Evolutionary conservation across 2,113 vertebrate genomes (phyloP), one percentile per base, ranked within the genome.

Genomic region (Turdus rufiventris): DNA sequence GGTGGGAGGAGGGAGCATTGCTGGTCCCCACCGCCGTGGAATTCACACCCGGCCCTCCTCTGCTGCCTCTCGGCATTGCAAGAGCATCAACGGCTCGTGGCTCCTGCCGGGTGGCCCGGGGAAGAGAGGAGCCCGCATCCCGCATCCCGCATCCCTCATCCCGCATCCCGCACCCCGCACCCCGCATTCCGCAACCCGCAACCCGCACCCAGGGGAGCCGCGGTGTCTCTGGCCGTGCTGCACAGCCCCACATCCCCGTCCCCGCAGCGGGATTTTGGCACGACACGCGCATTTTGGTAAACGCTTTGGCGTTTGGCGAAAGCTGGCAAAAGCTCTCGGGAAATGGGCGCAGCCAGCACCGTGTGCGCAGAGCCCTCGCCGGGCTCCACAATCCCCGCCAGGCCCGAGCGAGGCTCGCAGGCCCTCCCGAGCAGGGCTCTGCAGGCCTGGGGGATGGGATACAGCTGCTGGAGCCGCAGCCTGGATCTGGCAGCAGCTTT

Each of bases 381-480:
- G 63, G 18, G 8, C 2, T 19, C 43, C 3, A 5, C n/a, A 48
- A 8, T 0, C 12, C 25, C 19, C 60, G 6, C 28, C 72, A n/a
- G 26, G 18, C 23, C 24, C 10, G 8, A 4, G 57, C 31, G 4
- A 51, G 61, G 57, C 62, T 85, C 45, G 15, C 50, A 6, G 51
- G 42, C 34, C 4, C 63, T 89, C 21, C 86, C 51, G 60, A 66
- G 10, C 73, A 24, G 62, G n/a, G n/a, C 10, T 24, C 50, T 13
- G 58, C 88, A 34, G 40, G 92, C 47, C 54, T 57, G 89, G 94
- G 88, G 94, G 83, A 85, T 90, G 88, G 91, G 79, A n/a, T 77
- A 94, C 91, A 91, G 91, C 77, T 94, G 87, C 74, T 26, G 66
- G 56, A 83, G 57, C 86, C 60, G 2, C 95, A 96, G 92, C 88